These are phyloP conservation scores for Lophura nycthemera DNA, from an alignment of 2,113 vertebrate species.

Conservation along the genomic window DNA sequence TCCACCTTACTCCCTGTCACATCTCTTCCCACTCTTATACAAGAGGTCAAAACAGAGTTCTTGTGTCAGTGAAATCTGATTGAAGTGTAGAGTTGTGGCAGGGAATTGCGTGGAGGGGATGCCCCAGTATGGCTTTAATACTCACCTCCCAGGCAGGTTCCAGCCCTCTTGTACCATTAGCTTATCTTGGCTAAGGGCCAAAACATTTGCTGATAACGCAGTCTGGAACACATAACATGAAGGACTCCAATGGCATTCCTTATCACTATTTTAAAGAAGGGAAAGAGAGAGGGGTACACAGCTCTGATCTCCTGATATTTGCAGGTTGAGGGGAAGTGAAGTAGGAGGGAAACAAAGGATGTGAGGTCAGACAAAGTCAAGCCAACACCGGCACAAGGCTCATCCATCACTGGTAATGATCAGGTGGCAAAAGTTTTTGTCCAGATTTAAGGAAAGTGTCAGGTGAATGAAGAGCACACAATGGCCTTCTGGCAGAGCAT, in stretches of 20 bases:
- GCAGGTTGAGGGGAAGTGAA: not conserved
- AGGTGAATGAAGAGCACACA: not conserved
- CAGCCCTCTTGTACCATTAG: not conserved
- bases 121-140: not conserved
- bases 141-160: not conserved
- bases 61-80: not conserved
- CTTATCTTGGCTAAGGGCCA: not conserved
- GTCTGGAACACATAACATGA: not conserved
- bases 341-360: not conserved
- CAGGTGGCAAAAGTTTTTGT: not conserved
- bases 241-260: not conserved
- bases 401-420: not conserved
- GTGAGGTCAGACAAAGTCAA: not conserved
- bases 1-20: not conserved
- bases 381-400: not conserved
- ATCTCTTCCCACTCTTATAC: not conserved
- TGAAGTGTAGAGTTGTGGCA: not conserved
- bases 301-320: not conserved
- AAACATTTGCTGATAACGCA: not conserved
- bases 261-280: not conserved
- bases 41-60: not conserved
- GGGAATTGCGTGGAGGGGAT: not conserved
- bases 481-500: not conserved
- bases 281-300: rapidly evolving
- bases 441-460: not conserved